These are phyloP conservation scores for Sorex fumeus DNA, from an alignment of 2,113 vertebrate genomes.

Conservation along the genomic window DNA sequence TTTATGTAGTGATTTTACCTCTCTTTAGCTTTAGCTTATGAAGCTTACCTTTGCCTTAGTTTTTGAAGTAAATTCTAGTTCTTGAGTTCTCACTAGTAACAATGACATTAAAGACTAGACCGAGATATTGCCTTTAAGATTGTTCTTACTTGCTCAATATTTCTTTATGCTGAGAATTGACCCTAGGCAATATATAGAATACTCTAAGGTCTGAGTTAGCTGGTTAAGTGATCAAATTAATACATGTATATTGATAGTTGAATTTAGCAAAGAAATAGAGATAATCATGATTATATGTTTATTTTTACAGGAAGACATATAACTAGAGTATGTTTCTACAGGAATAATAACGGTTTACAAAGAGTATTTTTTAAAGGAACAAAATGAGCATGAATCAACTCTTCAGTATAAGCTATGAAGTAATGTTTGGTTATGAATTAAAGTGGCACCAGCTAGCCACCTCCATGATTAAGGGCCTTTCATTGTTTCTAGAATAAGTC, in stretches of 20 bases:
- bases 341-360: conserved; percentile 93
- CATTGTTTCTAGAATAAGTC: conserved; percentile 80
- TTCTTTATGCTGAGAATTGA: conserved; percentile 61
- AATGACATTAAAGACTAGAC: conserved; percentile 58
- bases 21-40: neutral
- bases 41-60: conserved; percentile 42
- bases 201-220: conserved; percentile 87
- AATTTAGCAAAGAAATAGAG: conserved; percentile 90
- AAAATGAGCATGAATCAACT: conserved; percentile 89
- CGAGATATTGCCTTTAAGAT: conserved; percentile 56
- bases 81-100: conserved; percentile 73
- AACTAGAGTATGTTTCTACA: conserved; percentile 89
- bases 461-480: conserved; percentile 84
- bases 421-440: conserved; percentile 78
- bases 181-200: conserved; percentile 43
- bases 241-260: conserved; percentile 89
- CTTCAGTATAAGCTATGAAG: conserved; percentile 94
- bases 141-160: conserved; percentile 59
- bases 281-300: conserved; percentile 86
- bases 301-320: conserved; percentile 88
- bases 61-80: conserved; percentile 63
- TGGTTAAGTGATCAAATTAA: conserved; percentile 90
- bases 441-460: conserved; percentile 82
- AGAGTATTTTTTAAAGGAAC: conserved; percentile 93
- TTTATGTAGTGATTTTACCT: conserved; percentile 23